Evolutionary conservation across 1,140 invertebrate genomes (phyloP), one percentile per base, ranked within the genome.

Genomic region (Drosophila neocordata): DNA sequence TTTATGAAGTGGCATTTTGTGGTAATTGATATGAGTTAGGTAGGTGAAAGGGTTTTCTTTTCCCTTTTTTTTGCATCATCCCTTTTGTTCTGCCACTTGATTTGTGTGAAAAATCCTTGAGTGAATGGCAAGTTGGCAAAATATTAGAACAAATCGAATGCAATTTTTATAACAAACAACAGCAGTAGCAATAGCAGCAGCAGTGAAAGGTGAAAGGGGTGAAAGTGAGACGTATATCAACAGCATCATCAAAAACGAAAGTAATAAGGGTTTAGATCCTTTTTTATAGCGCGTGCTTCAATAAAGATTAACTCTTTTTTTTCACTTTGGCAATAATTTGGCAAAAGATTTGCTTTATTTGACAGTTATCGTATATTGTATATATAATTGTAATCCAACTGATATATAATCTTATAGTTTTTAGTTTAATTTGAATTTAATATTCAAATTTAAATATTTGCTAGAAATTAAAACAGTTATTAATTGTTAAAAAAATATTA

Each of bases 1-100:
- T 37, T 73, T 73, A 62, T 73, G 72, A 65, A 75, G 72, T 75
- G 72, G 71, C 72, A 75, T 75, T 74, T 68, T 75, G 72, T 74
- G 72, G 72, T 75, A 75, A 75, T 75, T 75, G 72, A 75, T 75
- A 74, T 20, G 56, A 37, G 51, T 60, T n/a, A 60, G 20, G 18
- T 8, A 44, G 13, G 18, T 27, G 34, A 48, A 20, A 15, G 41
- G 41, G 2, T 48, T 48, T 20, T 18, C 9, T 8, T 44, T 44
- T 48, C 41, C 15, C 41, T 20, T 18, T 18, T 8, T 44, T 44
- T 48, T 15, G 41, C 41, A 48, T 44, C 41, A 44, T 20, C 53
- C 48, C 41, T 18, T 44, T 31, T 35, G 58, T 2, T 51, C 18
- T 51, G 22, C 20, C 57, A 18, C 58, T 35, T 37, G 53, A 51